A percentile compares a stretch with the other conserved stretches of the same genome.
Conservation (phyloP, 2,797 vertebrate genomes). For the Argentina silus region DNA sequence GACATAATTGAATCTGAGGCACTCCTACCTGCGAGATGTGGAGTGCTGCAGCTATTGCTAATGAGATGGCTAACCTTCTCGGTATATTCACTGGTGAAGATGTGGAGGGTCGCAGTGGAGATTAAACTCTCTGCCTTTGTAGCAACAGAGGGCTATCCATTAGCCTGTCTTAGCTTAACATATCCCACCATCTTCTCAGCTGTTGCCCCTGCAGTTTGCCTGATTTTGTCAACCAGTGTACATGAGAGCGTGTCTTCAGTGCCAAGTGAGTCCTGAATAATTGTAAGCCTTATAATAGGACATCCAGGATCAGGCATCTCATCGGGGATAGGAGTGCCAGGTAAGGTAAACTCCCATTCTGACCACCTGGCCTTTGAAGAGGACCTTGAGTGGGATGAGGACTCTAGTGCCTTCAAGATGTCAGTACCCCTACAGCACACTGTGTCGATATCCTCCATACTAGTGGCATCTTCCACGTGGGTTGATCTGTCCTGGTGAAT, state of each 20-base stretch:
- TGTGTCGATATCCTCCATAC: background rate
- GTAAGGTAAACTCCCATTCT: background rate
- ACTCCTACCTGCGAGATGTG: background rate
- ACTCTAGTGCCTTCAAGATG: background rate
- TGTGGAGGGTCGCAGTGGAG: no score
- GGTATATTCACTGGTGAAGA: no score
- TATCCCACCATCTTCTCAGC: background rate
- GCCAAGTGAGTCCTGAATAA: background rate
- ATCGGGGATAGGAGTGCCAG: background rate
- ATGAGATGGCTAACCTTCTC: no score
- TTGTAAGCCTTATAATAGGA: background rate
- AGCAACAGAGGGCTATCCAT: no score
- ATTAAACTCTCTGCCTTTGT: no score
- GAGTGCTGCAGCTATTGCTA: background rate
- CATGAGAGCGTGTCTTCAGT: background rate
- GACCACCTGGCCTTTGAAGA: background rate
- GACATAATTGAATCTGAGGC: background rate
- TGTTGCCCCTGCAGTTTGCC: background rate
- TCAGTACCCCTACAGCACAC: background rate
- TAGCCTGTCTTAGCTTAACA: no score
- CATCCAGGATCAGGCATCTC: background rate
- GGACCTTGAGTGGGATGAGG: background rate
- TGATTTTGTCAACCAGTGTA: background rate
- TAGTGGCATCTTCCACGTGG: background rate
- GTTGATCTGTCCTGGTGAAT: no score